Base-by-base conservation (phyloP, 2,113 vertebrate species). In the Rhabdomys dilectus region DNA sequence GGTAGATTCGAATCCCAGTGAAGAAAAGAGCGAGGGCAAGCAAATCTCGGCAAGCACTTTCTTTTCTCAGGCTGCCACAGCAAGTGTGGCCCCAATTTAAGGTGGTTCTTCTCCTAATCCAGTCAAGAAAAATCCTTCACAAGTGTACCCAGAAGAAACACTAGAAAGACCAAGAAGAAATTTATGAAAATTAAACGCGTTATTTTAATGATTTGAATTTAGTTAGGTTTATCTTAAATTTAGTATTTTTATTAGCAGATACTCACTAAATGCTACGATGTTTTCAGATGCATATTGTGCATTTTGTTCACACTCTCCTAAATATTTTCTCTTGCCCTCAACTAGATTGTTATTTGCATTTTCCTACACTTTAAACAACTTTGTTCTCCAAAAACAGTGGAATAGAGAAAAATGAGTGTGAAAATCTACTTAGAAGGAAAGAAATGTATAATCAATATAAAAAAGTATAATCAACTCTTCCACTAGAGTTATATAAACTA, bases 401-500 rank as follows among this genome's bases (percentile, higher is more conserved):
- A 89, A 84, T 10, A 64, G 81, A 78, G 13, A 31, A 24, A 88
- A 12, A 70, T 62, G 3, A 29, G 58, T 39, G 42, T 75, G 7
- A 72, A 91, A 64, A 60, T 81, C 22, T 76, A 89, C 24, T 89
- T 17, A 66, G 13, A 70, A 88, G 84, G 70, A 21, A 87, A 77
- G 4, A 72, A 36, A 89, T 86, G 4, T 34, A 85, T 91, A 93
- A 85, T 77, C 26, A 91, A 53, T 13, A 75, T 51, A 39, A 7
- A 96, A 96, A 96, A 73, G 95, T n/a, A 81, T 88, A 86, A 96
- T n/a, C 24, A 82, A 87, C 1, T 73, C 60, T 26, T 85, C 87
- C 24, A 85, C n/a, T 88, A 56, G 45, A 78, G 11, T 70, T 64
- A 70, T 22, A 64, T 22, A 88, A 87, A 93, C 82, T 78, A 60